phyloP scores from a whole-genome alignment of 2,113 vertebrate species.

The Cepphus grylle region DNA sequence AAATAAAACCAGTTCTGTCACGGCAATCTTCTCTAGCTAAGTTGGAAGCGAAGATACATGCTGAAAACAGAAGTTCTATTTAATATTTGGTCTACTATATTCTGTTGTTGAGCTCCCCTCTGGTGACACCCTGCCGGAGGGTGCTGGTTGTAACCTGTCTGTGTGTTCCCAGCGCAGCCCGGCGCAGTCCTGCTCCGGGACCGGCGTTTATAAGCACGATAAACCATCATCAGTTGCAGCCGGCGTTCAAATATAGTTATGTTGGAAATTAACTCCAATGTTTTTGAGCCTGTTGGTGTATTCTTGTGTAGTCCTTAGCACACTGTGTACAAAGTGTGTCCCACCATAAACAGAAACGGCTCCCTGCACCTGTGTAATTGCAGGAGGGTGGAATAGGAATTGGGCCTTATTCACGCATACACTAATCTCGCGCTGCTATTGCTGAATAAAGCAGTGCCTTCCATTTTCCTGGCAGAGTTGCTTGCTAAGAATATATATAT shows the following conservation, averaged over 20 bases:
- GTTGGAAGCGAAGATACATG: background rate
- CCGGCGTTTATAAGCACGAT: background rate
- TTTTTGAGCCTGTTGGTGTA: background rate
- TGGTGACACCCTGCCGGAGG: background rate
- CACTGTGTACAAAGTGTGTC: background rate
- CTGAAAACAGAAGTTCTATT: background rate
- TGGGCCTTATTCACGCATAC: background rate
- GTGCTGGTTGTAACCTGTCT: background rate
- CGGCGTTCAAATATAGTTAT: background rate
- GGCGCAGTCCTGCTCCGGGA: background rate
- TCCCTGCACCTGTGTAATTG: background rate
- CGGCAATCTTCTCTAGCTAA: background rate
- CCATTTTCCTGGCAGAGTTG: background rate
- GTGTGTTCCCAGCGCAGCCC: background rate
- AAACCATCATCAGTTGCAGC: slow-evolving; percentile 7
- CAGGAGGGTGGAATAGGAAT: background rate
- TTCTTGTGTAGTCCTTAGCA: background rate
- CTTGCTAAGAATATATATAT: background rate
- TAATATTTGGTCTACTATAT: background rate
- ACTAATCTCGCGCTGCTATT: background rate
- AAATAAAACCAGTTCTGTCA: background rate
- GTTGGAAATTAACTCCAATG: background rate
- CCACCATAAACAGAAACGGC: background rate
- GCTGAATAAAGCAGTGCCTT: background rate
- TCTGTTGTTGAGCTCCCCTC: background rate